phyloP scores from a whole-genome alignment of 2,113 vertebrate genomes.

The Clinocottus analis region DNA sequence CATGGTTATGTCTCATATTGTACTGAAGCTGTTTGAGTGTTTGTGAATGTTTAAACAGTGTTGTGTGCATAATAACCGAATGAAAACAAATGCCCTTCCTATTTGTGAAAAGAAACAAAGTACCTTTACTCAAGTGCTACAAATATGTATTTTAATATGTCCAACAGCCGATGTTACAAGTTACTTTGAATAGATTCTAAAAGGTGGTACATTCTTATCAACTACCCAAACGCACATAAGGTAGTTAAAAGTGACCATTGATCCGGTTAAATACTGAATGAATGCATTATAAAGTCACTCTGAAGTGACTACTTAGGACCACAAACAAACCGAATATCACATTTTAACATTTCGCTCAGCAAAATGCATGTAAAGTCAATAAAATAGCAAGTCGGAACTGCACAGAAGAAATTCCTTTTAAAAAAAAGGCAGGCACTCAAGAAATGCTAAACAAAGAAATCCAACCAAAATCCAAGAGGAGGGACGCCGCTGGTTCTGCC shows the following conservation, averaged over 20 bases:
- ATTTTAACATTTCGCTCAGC: not conserved
- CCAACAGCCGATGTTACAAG: not conserved
- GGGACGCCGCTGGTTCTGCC: slow-evolving; percentile 48
- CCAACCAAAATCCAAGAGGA: slow-evolving; percentile 53
- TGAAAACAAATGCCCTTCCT: not conserved
- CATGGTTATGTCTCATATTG: not conserved
- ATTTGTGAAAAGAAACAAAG: not conserved
- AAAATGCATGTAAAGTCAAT: not conserved
- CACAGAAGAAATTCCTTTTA: not conserved
- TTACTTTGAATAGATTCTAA: not conserved
- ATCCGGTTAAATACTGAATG: not conserved
- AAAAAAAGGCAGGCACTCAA: slow-evolving; percentile 24
- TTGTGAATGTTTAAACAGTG: not conserved
- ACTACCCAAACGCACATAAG: not conserved
- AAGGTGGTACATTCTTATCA: not conserved
- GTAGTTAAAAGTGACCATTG: not conserved
- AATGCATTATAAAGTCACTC: not conserved
- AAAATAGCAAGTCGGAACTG: not conserved
- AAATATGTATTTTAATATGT: not conserved
- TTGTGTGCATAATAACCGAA: not conserved
- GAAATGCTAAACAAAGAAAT: slow-evolving; percentile 78
- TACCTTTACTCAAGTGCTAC: not conserved
- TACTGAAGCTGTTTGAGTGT: not conserved
- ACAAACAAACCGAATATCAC: not conserved
- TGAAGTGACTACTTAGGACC: not conserved